Conservation (phyloP, 37 sponge, comb jelly and placozoan genomes). For the Diacarnus erythraeanus region DNA sequence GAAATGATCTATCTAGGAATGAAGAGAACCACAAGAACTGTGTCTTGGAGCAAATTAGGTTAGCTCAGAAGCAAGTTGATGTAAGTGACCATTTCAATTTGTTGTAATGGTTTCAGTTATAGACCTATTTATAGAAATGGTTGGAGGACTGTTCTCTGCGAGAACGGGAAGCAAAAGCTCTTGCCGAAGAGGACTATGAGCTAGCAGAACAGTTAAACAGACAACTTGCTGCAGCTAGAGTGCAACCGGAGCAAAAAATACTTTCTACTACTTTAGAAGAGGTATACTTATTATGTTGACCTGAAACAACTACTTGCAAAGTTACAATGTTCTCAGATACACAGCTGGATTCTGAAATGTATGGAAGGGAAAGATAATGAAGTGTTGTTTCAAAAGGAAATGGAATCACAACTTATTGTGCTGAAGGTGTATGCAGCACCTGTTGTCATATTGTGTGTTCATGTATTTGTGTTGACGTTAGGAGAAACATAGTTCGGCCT, state of each 20-base stretch:
- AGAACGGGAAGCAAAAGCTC: conserved; percentile 31
- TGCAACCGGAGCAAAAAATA: conserved; percentile 11
- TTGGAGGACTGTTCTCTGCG: conserved; percentile 11
- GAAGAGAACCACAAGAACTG: not conserved
- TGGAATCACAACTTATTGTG: not conserved
- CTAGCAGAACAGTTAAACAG: conserved; percentile 53
- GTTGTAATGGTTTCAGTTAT: not conserved
- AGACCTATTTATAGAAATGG: not conserved
- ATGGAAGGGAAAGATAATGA: conserved; percentile 1
- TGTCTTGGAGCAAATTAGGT: not conserved
- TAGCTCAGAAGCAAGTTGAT: not conserved
- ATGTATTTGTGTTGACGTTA: not conserved
- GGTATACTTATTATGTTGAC: not conserved
- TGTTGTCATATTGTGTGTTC: not conserved
- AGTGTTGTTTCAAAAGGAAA: not conserved
- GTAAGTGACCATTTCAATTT: not conserved
- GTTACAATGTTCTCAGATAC: conserved; percentile 14
- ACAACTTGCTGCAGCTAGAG: conserved; percentile 18
- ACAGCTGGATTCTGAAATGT: conserved; percentile 12
- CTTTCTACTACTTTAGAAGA: not conserved
- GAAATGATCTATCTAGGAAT: not conserved
- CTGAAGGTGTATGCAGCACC: not conserved
- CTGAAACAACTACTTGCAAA: not conserved
- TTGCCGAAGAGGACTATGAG: conserved; percentile 65
- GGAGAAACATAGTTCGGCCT: conserved; percentile 28